Conservation (phyloP, 2,888 invertebrate genomes). For the Sinopyrophorus schimmeli region DNA sequence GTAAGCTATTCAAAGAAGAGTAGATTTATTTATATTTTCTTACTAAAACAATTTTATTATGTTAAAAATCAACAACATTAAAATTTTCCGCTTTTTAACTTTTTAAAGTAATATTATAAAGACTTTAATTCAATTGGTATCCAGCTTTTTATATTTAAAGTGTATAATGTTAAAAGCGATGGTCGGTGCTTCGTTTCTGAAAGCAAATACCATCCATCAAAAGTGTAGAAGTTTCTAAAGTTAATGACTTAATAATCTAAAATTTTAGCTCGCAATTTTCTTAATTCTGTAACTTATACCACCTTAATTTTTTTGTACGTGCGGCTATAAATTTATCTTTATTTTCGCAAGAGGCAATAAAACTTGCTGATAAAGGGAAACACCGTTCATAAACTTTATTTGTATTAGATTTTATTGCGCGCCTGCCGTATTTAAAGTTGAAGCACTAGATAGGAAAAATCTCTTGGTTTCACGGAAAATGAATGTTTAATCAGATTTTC, state of each 20-base stretch:
- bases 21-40: too few relatives aligned
- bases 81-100: too few relatives aligned
- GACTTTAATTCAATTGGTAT: too few relatives aligned
- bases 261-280: slow-evolving; percentile 6
- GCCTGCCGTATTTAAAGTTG: slow-evolving; percentile 21
- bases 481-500: slow-evolving; percentile 3
- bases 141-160: too few relatives aligned
- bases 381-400: slow-evolving; percentile 28
- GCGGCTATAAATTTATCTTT: slow-evolving; percentile 22
- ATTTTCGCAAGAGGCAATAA: slow-evolving; percentile 20
- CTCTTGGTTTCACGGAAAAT: not conserved
- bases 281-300: slow-evolving; percentile 14
- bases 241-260: slow-evolving; percentile 18
- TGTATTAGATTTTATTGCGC: slow-evolving; percentile 27
- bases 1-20: too few relatives aligned
- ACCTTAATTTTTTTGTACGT: slow-evolving; percentile 20
- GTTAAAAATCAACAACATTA: too few relatives aligned
- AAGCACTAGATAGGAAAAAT: slow-evolving; percentile 22
- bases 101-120: too few relatives aligned
- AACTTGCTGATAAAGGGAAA: slow-evolving; percentile 25
- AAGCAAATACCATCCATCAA: slow-evolving; percentile 7
- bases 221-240: slow-evolving; percentile 7
- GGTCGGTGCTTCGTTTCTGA: not conserved
- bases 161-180: too few relatives aligned
- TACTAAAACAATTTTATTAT: too few relatives aligned